phyloP scores from a whole-genome alignment of 1,140 invertebrate genomes.

The Pollicipes pollicipes region DNA sequence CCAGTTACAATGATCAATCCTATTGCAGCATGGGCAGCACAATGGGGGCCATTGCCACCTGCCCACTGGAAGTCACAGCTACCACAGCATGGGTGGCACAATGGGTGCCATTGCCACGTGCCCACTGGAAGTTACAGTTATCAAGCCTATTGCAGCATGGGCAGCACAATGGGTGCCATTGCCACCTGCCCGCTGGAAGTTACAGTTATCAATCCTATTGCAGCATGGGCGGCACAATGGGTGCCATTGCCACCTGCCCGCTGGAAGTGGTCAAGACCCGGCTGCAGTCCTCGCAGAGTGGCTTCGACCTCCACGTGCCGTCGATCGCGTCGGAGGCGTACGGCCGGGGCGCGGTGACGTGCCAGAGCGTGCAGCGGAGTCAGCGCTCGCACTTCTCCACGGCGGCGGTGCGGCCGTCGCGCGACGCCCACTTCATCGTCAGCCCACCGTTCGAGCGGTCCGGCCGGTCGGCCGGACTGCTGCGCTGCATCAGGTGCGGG shows the following conservation, averaged over 20 bases:
- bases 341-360: slow-evolving; percentile 30
- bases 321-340: slow-evolving; percentile 24
- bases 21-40: no score
- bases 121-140: no score
- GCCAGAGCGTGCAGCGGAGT: slow-evolving; percentile 7
- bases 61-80: no score
- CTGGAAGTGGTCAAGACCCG: slow-evolving; percentile 97
- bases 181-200: no score
- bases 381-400: not conserved
- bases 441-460: slow-evolving; percentile 4
- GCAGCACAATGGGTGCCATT: no score
- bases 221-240: slow-evolving; percentile 85
- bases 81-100: no score
- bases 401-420: not conserved
- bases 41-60: no score
- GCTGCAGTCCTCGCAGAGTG: slow-evolving; percentile 68
- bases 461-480: slow-evolving; percentile 12
- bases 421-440: slow-evolving; percentile 8
- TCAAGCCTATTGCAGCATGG: no score
- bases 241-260: slow-evolving; percentile 91
- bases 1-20: no score
- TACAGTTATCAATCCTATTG: no score
- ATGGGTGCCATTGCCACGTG: no score
- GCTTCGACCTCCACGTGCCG: slow-evolving; percentile 33
- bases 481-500: slow-evolving; percentile 19